Base-by-base conservation (phyloP, 2,113 vertebrate species). In the Brachypodius melanocephalos region DNA sequence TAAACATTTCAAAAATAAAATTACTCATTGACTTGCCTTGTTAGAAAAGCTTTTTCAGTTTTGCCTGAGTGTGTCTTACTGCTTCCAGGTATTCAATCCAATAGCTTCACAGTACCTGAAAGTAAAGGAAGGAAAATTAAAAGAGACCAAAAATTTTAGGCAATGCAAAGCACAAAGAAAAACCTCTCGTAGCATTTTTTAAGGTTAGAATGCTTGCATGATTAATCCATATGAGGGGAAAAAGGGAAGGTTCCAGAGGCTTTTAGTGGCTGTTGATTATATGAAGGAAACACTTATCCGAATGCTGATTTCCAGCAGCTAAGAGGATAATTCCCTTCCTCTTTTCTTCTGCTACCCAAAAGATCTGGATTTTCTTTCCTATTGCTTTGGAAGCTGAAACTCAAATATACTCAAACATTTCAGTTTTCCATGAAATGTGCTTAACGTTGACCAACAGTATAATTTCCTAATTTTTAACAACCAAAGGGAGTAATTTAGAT, bases 1-100 rank as follows among this genome's bases (percentile, higher is more conserved):
- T 51, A 85, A 96, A 45, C 63, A 65, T 90, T 93, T 96, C 90
- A 95, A 90, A 78, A 72, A 89, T 78, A 89, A 96, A 96, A 66
- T 96, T 95, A 84, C 68, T 96, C 79, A 94, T 63, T 91, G 83
- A 96, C 89, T 97, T 93, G 57, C 18, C 74, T 85, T 48, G 68
- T 68, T 95, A 83, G 87, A 96, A 96, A 96, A 81, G 29, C 55
- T 65, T 80, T 80, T 85, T 92, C 82, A 65, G 43, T 63, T 91
- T 76, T 74, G 61, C 59, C 88, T 85, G 34, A 5, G 10, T 57
- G 72, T 65, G 59, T 46, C 63, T 95, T 83, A 68, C 25, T 85
- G 32, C 79, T 95, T 88, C 59, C 22, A 91, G 3, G 12, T 87
- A 91, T 89, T 74, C 40, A 76, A 14, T 69, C n/a, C 61, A 92